phyloP scores from a whole-genome alignment of 2,113 vertebrate genomes.

The Mesoclemmys tuberculata region DNA sequence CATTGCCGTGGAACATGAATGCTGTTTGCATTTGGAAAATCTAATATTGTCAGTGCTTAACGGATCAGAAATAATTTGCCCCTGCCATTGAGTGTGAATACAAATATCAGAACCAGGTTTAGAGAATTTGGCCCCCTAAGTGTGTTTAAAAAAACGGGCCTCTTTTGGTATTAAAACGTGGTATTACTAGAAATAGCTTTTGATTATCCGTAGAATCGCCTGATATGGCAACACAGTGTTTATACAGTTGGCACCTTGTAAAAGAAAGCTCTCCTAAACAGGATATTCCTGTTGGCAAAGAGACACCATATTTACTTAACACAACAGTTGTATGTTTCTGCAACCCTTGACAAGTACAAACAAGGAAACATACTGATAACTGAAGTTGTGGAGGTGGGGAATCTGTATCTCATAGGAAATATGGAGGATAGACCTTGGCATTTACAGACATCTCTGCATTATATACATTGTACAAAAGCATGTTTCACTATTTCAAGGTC shows the following conservation, averaged over 20 bases:
- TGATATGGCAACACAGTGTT: conserved; percentile 61
- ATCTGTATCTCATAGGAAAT: conserved; percentile 49
- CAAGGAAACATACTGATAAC: conserved; percentile 72
- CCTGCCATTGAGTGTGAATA: fast-evolving
- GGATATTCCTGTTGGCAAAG: conserved; percentile 83
- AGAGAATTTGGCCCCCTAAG: background rate
- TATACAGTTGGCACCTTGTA: conserved; percentile 76
- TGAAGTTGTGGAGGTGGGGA: conserved; percentile 44
- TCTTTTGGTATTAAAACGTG: background rate
- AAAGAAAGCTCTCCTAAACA: conserved; percentile 69
- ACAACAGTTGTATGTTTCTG: conserved; percentile 74
- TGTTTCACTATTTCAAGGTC: conserved; percentile 58
- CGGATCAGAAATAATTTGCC: background rate
- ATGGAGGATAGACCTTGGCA: conserved; percentile 50
- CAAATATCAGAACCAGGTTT: background rate
- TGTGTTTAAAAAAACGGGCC: background rate
- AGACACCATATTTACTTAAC: conserved; percentile 76
- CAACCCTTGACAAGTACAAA: conserved; percentile 75
- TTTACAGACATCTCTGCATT: conserved; percentile 37
- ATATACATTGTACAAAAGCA: conserved; percentile 63
- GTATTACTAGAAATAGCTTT: background rate
- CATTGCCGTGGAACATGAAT: background rate
- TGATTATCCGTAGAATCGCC: background rate
- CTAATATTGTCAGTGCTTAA: background rate
- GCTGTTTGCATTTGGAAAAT: background rate